phyloP scores from a whole-genome alignment of 2,113 vertebrate species.

The mouse (Mus musculus) region GRCm39 chr11:76497001-76497500 shows the following conservation, averaged over 20 bases:
- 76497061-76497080: slow-evolving; percentile 46
- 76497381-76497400: neutral
- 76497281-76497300: neutral
- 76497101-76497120: slow-evolving; percentile 53
- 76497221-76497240: neutral
- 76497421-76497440: slow-evolving; percentile 75
- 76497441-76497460: slow-evolving; percentile 67
- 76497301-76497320: neutral
- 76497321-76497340: neutral
- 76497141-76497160: slow-evolving; percentile 30
- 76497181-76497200: slow-evolving; percentile 46
- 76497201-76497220: slow-evolving; percentile 68
- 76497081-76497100: neutral
- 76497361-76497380: slow-evolving; percentile 40
- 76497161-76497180: slow-evolving; percentile 65
- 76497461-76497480: slow-evolving; percentile 42
- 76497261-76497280: slow-evolving; percentile 44
- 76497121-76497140: slow-evolving; percentile 73
- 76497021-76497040: neutral
- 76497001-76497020: neutral
- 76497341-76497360: neutral
- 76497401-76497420: slow-evolving; percentile 29
- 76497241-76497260: neutral
- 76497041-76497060: neutral
- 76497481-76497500: slow-evolving; percentile 73